Evolutionary conservation across 2,113 vertebrate species (phyloP), one percentile per base, ranked within the genome.

Genomic region (Odocoileus virginianus): DNA sequence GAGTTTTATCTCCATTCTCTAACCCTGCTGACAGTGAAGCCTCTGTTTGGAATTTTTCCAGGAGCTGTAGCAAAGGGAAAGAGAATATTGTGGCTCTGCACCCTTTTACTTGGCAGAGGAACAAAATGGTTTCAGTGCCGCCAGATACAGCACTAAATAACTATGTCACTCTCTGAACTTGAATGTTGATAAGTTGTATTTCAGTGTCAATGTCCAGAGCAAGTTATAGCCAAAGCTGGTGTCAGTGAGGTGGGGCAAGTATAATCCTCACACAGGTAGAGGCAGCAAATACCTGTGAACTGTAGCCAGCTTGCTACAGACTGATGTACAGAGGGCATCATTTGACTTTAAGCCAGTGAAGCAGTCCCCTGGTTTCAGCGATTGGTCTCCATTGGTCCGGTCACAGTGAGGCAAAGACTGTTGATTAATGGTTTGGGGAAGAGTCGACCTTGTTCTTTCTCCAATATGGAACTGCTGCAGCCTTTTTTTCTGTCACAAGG

Each of bases 251-350:
- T 61, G 43, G 64, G 40, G 50, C 23, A 81, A 30, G n/a, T 28
- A 57, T 4, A 47, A 58, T 64, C 52, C 47, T 97, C 74, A 19
- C 57, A 87, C 21, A 19, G 47, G 16, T 7, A 89, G 36, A 33
- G 27, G 9, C 40, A 57, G 50, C 45, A 54, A 13, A 21, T 64
- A 19, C 5, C 19, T 88, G 33, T 12, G 43, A 50, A n/a, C 25
- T 23, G 2, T 54, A 67, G n/a, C 28, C 78, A 50, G 9, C 47
- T 71, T 57, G 2, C 47, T 2, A 6, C 13, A 14, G 27, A 43
- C 1, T 10, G 16, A 12, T 7, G 14, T 1, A 19, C 0, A 0
- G 40, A 43, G 47, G 52, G 21, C 28, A 12, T 64, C 33, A 40
- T 45, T 86, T 55, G 81, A 81, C 30, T 25, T 25, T 67, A 57